Conservation (phyloP, 2,797 vertebrate species). For the Pangasius sanitwongsei region DNA sequence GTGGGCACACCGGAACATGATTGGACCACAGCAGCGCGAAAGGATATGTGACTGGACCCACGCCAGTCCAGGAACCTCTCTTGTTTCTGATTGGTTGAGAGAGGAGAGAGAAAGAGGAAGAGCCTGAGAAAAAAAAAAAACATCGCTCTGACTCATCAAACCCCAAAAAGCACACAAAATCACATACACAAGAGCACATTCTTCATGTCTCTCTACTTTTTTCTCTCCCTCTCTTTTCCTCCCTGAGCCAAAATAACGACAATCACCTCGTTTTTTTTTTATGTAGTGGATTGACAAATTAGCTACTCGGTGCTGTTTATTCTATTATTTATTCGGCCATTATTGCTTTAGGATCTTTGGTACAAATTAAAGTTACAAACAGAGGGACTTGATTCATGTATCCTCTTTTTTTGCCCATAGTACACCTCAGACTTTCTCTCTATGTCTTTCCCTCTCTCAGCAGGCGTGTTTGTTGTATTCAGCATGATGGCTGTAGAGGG, state of each 20-base stretch:
- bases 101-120: constrained; percentile 55
- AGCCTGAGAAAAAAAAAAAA: constrained; percentile 27
- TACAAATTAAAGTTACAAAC: constrained; percentile 26
- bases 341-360: constrained; percentile 26
- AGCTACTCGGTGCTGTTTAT: constrained; percentile 32
- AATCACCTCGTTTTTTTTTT: constrained; percentile 55
- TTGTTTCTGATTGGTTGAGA: constrained; percentile 54
- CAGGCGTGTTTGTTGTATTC: constrained; percentile 36
- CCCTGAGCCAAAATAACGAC: constrained; percentile 56
- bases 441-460: constrained; percentile 49
- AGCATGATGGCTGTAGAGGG: constrained; percentile 33
- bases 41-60: constrained; percentile 70
- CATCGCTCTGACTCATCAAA: constrained; percentile 22
- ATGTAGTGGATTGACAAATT: constrained; percentile 33
- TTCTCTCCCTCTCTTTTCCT: constrained; percentile 37
- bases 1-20: constrained; percentile 78
- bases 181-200: constrained; percentile 25
- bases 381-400: constrained; percentile 26
- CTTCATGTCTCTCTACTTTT: constrained; percentile 34
- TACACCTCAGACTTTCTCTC: constrained; percentile 32
- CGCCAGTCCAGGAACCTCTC: constrained; percentile 45
- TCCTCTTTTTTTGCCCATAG: neutral
- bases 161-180: constrained; percentile 25
- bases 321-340: constrained; percentile 15
- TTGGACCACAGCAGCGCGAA: constrained; percentile 66